Conservation (phyloP, 2,113 vertebrate genomes). For the Paramisgurnus dabryanus region DNA sequence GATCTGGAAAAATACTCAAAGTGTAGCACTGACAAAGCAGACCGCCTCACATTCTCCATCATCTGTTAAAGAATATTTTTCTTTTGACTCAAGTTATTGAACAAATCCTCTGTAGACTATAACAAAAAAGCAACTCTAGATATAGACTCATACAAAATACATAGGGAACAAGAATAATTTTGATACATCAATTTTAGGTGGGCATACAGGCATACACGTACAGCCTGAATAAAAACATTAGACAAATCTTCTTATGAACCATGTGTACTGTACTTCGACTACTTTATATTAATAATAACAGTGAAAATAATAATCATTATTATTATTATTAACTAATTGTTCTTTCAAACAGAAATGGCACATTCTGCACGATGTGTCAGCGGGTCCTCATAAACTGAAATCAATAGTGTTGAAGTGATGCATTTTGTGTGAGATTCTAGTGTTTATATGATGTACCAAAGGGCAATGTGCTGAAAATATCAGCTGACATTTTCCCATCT, state of each 20-base stretch:
- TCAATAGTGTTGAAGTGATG: background rate
- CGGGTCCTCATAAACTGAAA: background rate
- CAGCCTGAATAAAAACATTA: slow-evolving; percentile 43
- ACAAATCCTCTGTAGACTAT: slow-evolving; percentile 50
- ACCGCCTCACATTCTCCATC: background rate
- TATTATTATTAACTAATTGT: background rate
- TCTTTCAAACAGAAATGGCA: background rate
- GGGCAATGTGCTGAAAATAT: slow-evolving; percentile 57
- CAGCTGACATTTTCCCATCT: slow-evolving; percentile 62
- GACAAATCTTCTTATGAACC: background rate
- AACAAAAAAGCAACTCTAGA: slow-evolving; percentile 40
- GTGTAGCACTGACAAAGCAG: background rate
- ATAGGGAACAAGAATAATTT: slow-evolving; percentile 47
- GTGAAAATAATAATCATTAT: background rate
- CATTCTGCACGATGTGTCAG: background rate
- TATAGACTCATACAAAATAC: slow-evolving; percentile 51
- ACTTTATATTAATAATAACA: background rate
- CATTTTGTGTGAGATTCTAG: slow-evolving; percentile 31
- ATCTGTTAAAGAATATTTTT: slow-evolving; percentile 1
- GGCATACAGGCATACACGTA: slow-evolving; percentile 36
- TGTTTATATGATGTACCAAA: slow-evolving; percentile 55
- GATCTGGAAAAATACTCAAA: background rate
- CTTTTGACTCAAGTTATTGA: slow-evolving; percentile 34
- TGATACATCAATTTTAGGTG: slow-evolving; percentile 44
- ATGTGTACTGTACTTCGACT: background rate